Percentiles rank a stretch among this genome's conserved stretches.
Conservation (phyloP, 2,888 invertebrate genomes). For the Lasioglossum figueresi region DNA sequence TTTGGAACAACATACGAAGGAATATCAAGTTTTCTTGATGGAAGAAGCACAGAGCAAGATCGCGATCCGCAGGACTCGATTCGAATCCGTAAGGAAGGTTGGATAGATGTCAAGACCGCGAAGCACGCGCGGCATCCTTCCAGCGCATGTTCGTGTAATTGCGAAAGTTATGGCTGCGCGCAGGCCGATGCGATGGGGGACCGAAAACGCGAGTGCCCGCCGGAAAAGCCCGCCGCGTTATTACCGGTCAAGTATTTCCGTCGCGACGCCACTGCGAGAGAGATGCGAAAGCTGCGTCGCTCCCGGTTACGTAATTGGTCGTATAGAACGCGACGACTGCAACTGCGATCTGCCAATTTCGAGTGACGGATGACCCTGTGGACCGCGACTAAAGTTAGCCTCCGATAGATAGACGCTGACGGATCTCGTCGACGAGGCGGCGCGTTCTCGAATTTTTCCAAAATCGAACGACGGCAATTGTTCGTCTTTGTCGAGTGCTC, state of each 20-base stretch:
- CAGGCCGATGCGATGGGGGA: constrained; percentile 8
- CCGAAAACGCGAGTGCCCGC: constrained; percentile 18
- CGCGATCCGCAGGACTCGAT: constrained; percentile 1
- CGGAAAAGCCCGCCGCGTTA: constrained; percentile 39
- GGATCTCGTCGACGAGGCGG: background rate
- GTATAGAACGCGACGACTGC: constrained; percentile 45
- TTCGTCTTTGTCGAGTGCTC: background rate
- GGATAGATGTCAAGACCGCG: constrained; percentile 47
- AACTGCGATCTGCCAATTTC: constrained; percentile 68
- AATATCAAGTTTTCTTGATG: no score
- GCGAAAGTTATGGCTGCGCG: constrained; percentile 42
- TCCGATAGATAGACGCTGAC: constrained; percentile 22
- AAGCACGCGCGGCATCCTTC: constrained; percentile 36
- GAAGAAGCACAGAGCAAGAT: background rate
- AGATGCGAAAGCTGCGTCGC: constrained; percentile 19
- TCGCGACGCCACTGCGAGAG: constrained; percentile 48
- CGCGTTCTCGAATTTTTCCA: constrained; percentile 1
- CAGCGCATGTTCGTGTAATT: constrained; percentile 46
- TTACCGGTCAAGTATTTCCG: constrained; percentile 61
- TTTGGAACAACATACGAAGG: background rate
- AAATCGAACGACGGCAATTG: background rate
- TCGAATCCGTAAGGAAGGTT: constrained; percentile 16
- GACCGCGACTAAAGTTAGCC: constrained; percentile 63
- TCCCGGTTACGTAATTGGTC: constrained; percentile 60
- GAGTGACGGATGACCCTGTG: constrained; percentile 63